These are phyloP conservation scores for Halcyon smyrnensis DNA, from an alignment of 2,797 vertebrate species.

Conservation along the genomic window DNA sequence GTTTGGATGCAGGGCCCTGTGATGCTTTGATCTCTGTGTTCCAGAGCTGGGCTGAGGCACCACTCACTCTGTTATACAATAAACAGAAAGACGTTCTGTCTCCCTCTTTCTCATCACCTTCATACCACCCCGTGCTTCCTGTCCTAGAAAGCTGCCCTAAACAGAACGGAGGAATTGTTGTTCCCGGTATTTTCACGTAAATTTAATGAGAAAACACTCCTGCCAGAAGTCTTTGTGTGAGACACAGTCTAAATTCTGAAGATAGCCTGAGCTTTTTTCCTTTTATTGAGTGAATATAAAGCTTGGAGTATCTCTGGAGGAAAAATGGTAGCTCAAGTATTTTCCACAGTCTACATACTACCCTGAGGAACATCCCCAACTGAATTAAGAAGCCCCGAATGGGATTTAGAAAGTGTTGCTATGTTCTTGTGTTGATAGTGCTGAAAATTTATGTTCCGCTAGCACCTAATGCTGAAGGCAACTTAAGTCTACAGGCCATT, in stretches of 20 bases:
- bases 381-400: background rate
- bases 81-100: background rate
- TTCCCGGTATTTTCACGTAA: background rate
- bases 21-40: background rate
- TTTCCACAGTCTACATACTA: background rate
- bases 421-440: background rate
- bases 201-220: background rate
- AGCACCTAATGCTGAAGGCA: background rate
- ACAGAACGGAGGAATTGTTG: background rate
- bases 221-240: background rate
- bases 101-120: background rate
- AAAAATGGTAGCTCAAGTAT: background rate
- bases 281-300: background rate
- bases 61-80: accelerated
- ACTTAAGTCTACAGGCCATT: background rate
- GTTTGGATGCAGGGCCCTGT: background rate
- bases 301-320: background rate
- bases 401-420: background rate
- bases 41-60: background rate
- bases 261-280: background rate
- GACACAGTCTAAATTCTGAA: background rate
- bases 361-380: background rate
- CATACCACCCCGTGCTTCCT: background rate
- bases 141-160: background rate
- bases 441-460: background rate